A percentile compares a stretch with the other conserved stretches of the same genome.
Conservation (phyloP, 2,888 invertebrate genomes). For the Eurois occulta region DNA sequence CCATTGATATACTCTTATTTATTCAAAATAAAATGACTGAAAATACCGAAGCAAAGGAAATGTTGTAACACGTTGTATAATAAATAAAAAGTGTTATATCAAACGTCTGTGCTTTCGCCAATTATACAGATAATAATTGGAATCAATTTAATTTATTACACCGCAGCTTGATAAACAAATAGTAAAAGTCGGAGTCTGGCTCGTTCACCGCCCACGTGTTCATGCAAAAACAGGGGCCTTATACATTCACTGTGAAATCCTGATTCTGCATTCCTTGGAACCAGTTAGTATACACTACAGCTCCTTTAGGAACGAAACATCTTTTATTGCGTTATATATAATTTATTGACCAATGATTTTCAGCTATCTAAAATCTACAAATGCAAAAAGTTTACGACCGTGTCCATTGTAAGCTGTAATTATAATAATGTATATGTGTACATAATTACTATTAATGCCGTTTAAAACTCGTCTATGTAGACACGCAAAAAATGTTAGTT, state of each 20-base stretch:
- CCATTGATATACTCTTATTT: background rate
- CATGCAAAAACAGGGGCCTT: conserved; percentile 61
- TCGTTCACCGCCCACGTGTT: conserved; percentile 69
- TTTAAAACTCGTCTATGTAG: conserved; percentile 34
- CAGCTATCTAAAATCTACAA: conserved; percentile 36
- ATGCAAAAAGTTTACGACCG: conserved; percentile 27
- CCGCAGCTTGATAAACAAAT: conserved; percentile 69
- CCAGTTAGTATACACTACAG: conserved; percentile 60
- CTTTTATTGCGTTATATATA: conserved; percentile 43
- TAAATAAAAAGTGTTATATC: conserved; percentile 54
- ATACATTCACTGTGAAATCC: conserved; percentile 64
- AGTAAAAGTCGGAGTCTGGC: conserved; percentile 70
- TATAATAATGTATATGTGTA: conserved; percentile 39
- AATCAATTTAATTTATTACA: conserved; percentile 71
- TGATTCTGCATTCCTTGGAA: conserved; percentile 62
- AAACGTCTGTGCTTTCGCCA: conserved; percentile 71
- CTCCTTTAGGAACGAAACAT: conserved; percentile 35
- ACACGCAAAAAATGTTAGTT: conserved; percentile 53
- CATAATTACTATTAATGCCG: conserved; percentile 36
- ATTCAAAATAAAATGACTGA: background rate
- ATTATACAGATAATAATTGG: conserved; percentile 71
- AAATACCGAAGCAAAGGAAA: conserved; percentile 43
- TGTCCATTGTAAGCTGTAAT: conserved; percentile 35
- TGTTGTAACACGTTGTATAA: conserved; percentile 61
- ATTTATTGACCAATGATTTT: conserved; percentile 38